Evolutionary conservation across 1,140 invertebrate species (phyloP), one percentile per base, ranked within the genome.

Genomic region (Drosophila baimaii): DNA sequence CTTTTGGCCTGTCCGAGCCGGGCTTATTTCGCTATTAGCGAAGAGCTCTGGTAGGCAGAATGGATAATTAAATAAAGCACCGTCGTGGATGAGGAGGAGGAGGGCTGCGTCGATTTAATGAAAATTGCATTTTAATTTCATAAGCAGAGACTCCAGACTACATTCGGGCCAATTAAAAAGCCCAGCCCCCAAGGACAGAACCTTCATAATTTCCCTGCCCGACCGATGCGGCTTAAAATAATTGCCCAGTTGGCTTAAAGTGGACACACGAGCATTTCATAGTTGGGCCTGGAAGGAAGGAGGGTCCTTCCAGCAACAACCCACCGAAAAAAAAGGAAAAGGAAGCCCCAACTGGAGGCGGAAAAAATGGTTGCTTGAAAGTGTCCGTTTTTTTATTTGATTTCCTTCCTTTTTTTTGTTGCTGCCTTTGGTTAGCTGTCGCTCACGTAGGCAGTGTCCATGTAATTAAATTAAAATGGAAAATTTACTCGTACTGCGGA

Each of bases 391-490:
- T 37, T 79, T 79, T 77, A 70, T 73, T 72, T 52, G 54, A 72
- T 69, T 79, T 70, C 15, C 52, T 66, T 63, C 31, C n/a, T 35
- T 41, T 41, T 83, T 70, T 35, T 41, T 41, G 79, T 70, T 78
- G 57, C 57, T 62, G 47, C 69, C 51, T 71, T 88, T 75, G 74
- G 77, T 79, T 79, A 81, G 85, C 88, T 90, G 88, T 90, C 88
- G 88, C 88, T 90, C 88, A 90, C 88, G 88, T 90, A 90, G 88
- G 76, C 89, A 91, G 76, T 73, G 83, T 91, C 81, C 89, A 89
- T 89, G 84, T 91, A 91, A 91, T 91, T 91, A 91, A 91, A 91
- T 91, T 90, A 90, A 91, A 90, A 90, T 89, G 85, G 89, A 86
- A 91, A 91, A 91, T 91, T 80, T 91, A 82, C 81, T 91, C 83